Percentiles rank a stretch among this genome's conserved stretches.
These are phyloP conservation scores for Leptinotarsa defecta DNA, from an alignment of 1,140 invertebrate species.

Conservation along the genomic window DNA sequence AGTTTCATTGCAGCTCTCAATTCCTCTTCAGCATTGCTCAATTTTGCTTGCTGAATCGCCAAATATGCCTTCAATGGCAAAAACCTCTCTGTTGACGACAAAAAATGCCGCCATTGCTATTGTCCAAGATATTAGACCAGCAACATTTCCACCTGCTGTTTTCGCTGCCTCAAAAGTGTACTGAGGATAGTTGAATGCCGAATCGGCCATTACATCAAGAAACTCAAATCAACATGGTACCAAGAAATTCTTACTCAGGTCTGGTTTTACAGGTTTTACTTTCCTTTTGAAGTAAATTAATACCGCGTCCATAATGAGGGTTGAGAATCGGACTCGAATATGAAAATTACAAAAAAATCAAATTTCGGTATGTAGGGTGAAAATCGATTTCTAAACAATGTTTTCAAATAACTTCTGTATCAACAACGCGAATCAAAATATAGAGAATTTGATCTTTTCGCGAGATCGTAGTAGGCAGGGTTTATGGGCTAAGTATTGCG, in stretches of 20 bases:
- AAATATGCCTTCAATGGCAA: constrained; percentile 75
- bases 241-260: constrained; percentile 73
- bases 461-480: no score
- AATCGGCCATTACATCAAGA: constrained; percentile 82
- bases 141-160: constrained; percentile 86
- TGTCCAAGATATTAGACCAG: constrained; percentile 86
- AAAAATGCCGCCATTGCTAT: constrained; percentile 85
- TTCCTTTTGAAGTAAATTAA: constrained; percentile 76
- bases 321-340: constrained; percentile 44
- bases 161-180: constrained; percentile 83
- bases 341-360: no score
- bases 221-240: constrained; percentile 81
- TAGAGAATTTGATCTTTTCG: no score
- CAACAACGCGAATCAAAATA: no score
- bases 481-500: no score
- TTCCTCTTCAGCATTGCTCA: constrained; percentile 71
- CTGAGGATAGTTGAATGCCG: constrained; percentile 70
- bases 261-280: constrained; percentile 71
- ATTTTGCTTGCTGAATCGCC: no score
- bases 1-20: constrained; percentile 71
- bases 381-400: no score
- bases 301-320: constrained; percentile 87
- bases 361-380: no score
- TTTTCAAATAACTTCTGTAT: no score
- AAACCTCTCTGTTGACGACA: constrained; percentile 83